Evolutionary conservation across 2,797 vertebrate genomes (phyloP).

Genomic region (Sebastiscus albofasciatus): DNA sequence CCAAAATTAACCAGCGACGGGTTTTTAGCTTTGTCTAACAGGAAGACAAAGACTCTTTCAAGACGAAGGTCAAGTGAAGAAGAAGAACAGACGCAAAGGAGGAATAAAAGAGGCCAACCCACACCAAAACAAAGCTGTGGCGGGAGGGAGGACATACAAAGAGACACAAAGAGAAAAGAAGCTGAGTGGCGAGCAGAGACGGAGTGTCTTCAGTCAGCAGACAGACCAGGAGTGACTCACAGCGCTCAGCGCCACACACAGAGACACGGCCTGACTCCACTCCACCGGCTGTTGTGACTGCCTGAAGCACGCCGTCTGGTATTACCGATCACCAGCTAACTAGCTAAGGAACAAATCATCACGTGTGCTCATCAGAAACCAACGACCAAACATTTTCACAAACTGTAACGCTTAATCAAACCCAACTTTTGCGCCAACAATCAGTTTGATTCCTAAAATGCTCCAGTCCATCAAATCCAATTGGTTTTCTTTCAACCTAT

Average conservation of each 20-base stretch:
- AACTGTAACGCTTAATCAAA: neutral
- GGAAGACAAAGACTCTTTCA: neutral
- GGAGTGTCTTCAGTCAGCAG: conserved; percentile 70
- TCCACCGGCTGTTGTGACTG: conserved; percentile 19
- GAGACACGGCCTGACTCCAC: conserved; percentile 33
- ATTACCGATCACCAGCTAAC: neutral
- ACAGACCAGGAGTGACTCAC: conserved; percentile 71
- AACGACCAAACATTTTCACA: neutral
- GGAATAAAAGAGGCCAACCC: neutral
- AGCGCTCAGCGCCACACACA: conserved; percentile 43
- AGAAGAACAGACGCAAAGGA: neutral
- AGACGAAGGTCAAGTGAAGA: neutral
- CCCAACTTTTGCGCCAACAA: neutral
- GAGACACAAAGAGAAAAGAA: conserved; percentile 55
- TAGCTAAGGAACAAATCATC: neutral
- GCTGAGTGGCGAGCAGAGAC: conserved; percentile 51
- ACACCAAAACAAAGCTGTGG: conserved; percentile 51
- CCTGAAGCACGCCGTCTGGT: conserved; percentile 1
- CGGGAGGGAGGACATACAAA: conserved; percentile 56
- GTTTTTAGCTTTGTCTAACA: neutral
- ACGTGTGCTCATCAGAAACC: neutral
- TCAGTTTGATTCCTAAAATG: neutral
- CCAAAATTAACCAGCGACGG: neutral
- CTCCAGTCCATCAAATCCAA: neutral
- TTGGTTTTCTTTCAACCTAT: neutral